Conservation (phyloP, 2,113 vertebrate genomes). For the Pelecanus crispus region DNA sequence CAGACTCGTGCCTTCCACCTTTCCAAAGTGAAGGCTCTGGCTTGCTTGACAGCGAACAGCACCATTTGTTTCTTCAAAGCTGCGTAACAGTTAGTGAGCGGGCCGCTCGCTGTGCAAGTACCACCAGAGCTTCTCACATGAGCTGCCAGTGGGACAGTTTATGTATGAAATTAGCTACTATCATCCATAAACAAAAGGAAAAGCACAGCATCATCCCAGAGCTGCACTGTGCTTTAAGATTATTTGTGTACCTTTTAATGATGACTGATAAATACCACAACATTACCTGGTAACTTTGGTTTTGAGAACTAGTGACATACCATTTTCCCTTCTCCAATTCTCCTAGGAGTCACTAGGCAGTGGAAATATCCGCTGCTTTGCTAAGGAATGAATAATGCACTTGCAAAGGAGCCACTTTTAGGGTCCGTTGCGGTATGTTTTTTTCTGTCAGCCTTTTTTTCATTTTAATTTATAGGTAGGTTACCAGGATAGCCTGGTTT, state of each 20-base stretch:
- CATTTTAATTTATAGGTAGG: not conserved
- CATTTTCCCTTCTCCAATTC: not conserved
- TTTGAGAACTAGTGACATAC: not conserved
- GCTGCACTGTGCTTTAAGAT: not conserved
- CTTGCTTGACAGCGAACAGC: not conserved
- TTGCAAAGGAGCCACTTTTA: not conserved
- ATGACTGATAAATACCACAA: not conserved
- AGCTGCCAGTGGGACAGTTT: not conserved
- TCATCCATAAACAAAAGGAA: not conserved
- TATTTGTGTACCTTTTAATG: not conserved
- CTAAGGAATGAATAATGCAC: not conserved
- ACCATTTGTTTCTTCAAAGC: not conserved
- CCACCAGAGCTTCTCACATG: not conserved
- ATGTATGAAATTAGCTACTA: not conserved
- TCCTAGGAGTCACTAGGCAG: not conserved
- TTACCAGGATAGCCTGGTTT: not conserved
- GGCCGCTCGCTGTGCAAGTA: not conserved
- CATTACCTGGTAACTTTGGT: not conserved
- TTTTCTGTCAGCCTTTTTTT: not conserved
- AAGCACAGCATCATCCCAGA: not conserved
- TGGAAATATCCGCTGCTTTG: not conserved
- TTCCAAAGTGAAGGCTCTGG: not conserved
- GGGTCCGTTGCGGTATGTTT: not conserved
- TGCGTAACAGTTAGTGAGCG: accelerated
- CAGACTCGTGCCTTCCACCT: not conserved